Evolutionary conservation across 2,888 invertebrate species (phyloP), one percentile per base, ranked within the genome.

Genomic region (Lasioglossum leucozonium): DNA sequence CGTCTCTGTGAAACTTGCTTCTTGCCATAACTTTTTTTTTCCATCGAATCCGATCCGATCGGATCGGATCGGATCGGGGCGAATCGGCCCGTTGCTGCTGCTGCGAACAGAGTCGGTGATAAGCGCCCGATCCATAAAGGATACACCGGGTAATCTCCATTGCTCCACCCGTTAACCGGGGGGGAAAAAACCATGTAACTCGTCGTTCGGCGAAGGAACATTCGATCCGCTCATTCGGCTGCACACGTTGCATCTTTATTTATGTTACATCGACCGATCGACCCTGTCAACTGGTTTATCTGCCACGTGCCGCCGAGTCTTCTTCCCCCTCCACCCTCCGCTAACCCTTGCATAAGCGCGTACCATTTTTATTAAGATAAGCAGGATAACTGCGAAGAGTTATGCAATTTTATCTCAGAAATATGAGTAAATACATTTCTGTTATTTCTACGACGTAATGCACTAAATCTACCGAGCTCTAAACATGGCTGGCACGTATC

Each of bases 121-220:
- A 58, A 11, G n/a, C n/a, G 6, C 42, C 16, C 10, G 16, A 34
- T 71, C 47, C 0, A 16, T 26, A 51, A 42, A 44, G 40, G 16
- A 65, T 65, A 22, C 65, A 76, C 74, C 4, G 58, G 74, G 65
- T 40, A 42, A 62, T 44, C 34, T 30, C 22, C 42, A 34, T 65
- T 58, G 26, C 58, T 26, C 58, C 26, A 58, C 26, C 58, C 26
- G 26, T 58, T 58, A 58, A 58, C 26, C 58, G 26, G 13, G 58
- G n/a, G n/a, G n/a, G n/a, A n/a, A 26, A 22, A 58, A 58, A 58
- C 58, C 26, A 58, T 58, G 58, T 16, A 58, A 58, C 58, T n/a
- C 58, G 26, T 58, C 26, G 13, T 58, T 26, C 58, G 58, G 5
- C 58, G 58, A 26, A 58, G 13, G 58, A 58, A 58, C 26, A n/a